Evolutionary conservation across 2,888 invertebrate species (phyloP).

Genomic region (Macropis europaea): DNA sequence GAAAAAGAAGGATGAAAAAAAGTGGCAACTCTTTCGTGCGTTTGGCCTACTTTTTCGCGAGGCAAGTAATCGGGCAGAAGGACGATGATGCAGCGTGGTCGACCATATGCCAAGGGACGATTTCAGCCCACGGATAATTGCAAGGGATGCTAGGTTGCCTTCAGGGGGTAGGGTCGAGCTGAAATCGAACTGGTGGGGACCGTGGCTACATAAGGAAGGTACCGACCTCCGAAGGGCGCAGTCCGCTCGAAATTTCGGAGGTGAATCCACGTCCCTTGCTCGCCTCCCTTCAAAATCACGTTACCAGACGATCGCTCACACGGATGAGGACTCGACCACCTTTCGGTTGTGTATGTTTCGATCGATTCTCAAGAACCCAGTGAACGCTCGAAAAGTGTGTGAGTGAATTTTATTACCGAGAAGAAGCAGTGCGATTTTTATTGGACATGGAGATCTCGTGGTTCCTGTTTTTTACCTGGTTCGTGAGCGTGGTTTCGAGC

Average conservation of each 20-base stretch:
- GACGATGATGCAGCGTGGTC: constrained; percentile 57
- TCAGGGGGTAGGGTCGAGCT: constrained; percentile 55
- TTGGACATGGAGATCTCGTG: constrained; percentile 56
- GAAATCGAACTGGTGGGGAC: constrained; percentile 65
- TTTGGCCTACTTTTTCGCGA: constrained; percentile 51
- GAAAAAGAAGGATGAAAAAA: not conserved
- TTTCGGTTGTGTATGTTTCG: not conserved
- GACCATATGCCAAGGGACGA: constrained; percentile 73
- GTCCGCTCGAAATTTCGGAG: constrained; percentile 69
- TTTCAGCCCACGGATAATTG: constrained; percentile 74
- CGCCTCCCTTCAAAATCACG: constrained; percentile 5
- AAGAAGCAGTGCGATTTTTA: not conserved
- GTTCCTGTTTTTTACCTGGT: constrained; percentile 61
- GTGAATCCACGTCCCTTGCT: constrained; percentile 13
- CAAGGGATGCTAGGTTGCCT: constrained; percentile 75
- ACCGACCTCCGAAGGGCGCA: constrained; percentile 74
- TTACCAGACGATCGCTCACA: not conserved
- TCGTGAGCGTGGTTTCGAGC: constrained; percentile 61
- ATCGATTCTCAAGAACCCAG: not conserved
- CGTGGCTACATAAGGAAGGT: constrained; percentile 75
- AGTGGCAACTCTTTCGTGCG: constrained; percentile 26
- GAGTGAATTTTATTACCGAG: not conserved
- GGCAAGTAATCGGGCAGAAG: constrained; percentile 74
- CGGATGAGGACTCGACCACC: not conserved
- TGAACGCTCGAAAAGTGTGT: constrained; percentile 5